A percentile compares a stretch with the other conserved stretches of the same genome.
These are phyloP conservation scores for Antigone vipio DNA, from an alignment of 2,113 vertebrate species.

Conservation along the genomic window DNA sequence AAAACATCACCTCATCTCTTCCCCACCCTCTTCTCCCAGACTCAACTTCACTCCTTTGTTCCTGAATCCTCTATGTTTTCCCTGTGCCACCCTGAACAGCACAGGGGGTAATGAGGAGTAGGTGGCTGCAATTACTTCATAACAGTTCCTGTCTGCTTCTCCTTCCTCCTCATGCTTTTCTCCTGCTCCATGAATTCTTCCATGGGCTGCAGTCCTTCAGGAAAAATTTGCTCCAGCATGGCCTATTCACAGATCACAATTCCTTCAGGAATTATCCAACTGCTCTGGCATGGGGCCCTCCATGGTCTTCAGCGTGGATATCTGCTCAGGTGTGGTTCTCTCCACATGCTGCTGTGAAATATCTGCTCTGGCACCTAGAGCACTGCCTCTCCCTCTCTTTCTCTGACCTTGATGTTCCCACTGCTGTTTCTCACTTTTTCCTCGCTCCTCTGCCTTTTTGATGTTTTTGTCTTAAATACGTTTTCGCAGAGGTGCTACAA, in stretches of 20 bases:
- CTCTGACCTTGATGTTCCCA: not conserved
- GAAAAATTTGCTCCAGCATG: not conserved
- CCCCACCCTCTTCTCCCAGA: not conserved
- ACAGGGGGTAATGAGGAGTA: no score
- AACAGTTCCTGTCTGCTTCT: not conserved
- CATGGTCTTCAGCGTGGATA: not conserved
- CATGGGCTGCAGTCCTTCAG: not conserved
- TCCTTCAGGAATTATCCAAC: not conserved
- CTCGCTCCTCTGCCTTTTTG: not conserved
- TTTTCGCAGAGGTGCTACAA: not conserved
- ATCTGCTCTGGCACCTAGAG: not conserved
- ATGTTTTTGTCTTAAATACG: not conserved
- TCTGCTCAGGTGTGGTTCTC: not conserved
- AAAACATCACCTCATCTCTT: not conserved
- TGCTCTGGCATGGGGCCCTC: not conserved
- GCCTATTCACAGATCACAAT: not conserved
- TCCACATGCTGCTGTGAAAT: not conserved
- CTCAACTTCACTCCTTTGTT: not conserved
- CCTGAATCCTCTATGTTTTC: not conserved
- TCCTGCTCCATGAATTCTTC: not conserved
- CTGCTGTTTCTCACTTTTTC: not conserved
- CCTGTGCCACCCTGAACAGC: not conserved
- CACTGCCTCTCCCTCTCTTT: not conserved
- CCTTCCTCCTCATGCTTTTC: not conserved
- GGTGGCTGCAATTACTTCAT: not conserved